phyloP scores from a whole-genome alignment of 1,140 invertebrate genomes.

The Ceratina calcarata region DNA sequence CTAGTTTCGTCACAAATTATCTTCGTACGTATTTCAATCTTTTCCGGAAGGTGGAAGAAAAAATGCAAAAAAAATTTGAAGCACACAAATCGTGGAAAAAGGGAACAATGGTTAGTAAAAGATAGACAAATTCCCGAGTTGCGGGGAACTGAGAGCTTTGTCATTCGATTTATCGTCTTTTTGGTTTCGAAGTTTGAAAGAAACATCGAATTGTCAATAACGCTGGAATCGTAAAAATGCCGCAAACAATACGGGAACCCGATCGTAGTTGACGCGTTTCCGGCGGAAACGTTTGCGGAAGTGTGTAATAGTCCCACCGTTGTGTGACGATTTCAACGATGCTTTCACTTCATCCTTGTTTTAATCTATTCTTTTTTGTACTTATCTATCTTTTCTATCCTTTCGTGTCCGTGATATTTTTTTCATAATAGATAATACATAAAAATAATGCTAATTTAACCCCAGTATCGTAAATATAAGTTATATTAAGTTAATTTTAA shows the following conservation, averaged over 20 bases:
- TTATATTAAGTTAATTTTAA: too few species aligned
- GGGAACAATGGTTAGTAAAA: too few species aligned
- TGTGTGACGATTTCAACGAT: background rate
- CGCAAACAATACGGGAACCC: conserved; percentile 21
- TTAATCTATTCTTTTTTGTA: background rate
- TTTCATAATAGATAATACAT: too few species aligned
- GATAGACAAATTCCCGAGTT: conserved; percentile 11
- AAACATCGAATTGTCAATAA: conserved; percentile 21
- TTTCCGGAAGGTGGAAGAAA: too few species aligned
- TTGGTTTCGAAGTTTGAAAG: conserved; percentile 21
- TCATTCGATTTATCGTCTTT: conserved; percentile 40
- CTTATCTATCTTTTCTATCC: too few species aligned
- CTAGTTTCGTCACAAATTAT: too few species aligned
- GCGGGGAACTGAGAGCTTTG: background rate
- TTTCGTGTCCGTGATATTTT: too few species aligned
- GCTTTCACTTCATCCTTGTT: background rate
- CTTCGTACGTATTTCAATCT: too few species aligned
- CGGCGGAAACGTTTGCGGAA: background rate
- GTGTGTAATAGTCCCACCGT: background rate
- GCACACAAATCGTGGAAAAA: too few species aligned
- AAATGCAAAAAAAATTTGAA: too few species aligned
- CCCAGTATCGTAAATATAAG: too few species aligned
- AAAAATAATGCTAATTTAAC: too few species aligned
- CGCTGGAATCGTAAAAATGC: conserved; percentile 29
- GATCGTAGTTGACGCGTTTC: conserved; percentile 22